These are phyloP conservation scores for Plebejus anna DNA, from an alignment of 2,888 invertebrate species.

Conservation along the genomic window DNA sequence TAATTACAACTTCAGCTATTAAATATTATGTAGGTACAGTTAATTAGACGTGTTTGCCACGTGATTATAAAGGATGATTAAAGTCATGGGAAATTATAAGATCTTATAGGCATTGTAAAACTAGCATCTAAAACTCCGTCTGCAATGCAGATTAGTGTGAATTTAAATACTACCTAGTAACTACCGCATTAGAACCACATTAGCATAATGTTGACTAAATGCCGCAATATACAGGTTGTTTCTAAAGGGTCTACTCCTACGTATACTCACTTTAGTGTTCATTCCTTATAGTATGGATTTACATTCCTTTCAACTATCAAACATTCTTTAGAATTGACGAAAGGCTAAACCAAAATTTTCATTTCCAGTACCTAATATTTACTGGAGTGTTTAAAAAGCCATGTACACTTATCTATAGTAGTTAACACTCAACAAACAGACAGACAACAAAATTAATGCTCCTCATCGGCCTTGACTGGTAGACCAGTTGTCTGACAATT, in stretches of 20 bases:
- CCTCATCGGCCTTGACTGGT: constrained; percentile 15
- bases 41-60: neutral
- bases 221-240: neutral
- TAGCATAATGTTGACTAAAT: constrained; percentile 9
- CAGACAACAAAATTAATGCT: constrained; percentile 17
- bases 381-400: neutral
- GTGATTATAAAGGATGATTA: neutral
- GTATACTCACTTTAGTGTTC: neutral
- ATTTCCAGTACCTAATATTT: neutral
- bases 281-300: neutral
- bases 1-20: neutral
- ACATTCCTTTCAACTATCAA: neutral
- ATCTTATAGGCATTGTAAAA: neutral
- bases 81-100: neutral
- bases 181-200: neutral
- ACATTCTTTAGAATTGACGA: neutral
- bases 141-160: neutral
- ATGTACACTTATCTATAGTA: neutral
- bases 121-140: neutral
- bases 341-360: neutral
- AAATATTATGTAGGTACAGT: neutral
- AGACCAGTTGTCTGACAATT: constrained; percentile 20
- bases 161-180: neutral
- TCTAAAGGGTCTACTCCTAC: neutral
- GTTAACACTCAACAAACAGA: neutral